Evolutionary conservation across 2,113 vertebrate species (phyloP).

Genomic region (Ibidorhyncha struthersii): DNA sequence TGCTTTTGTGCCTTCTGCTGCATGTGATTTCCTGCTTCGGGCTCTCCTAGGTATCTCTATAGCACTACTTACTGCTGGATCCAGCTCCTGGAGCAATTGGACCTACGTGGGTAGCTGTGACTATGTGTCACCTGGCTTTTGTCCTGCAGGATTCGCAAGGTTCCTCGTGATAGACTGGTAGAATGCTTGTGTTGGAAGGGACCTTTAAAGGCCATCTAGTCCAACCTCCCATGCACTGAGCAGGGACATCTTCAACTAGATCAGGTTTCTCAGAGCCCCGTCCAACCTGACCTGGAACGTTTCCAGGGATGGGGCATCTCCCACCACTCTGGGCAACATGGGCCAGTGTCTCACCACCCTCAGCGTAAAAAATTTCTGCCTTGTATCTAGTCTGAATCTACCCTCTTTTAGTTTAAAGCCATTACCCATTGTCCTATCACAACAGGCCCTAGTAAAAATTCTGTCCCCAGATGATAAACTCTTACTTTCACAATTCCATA

Average conservation of each 20-base stretch:
- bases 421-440: too few species aligned
- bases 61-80: not conserved
- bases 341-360: fast-evolving
- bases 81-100: not conserved
- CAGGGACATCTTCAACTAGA: not conserved
- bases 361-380: fast-evolving
- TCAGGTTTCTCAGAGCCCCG: not conserved
- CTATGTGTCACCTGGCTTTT: not conserved
- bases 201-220: fast-evolving
- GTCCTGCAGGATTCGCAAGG: not conserved
- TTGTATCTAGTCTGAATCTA: fast-evolving
- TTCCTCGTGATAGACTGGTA: not conserved
- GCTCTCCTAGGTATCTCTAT: not conserved
- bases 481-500: fast-evolving
- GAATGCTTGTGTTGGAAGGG: not conserved
- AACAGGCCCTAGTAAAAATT: not conserved
- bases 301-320: not conserved
- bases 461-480: not conserved
- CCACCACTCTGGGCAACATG: not conserved
- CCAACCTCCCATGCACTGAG: fast-evolving
- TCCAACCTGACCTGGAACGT: fast-evolving
- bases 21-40: not conserved
- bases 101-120: not conserved
- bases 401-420: not conserved
- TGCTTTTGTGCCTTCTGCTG: not conserved